These are phyloP conservation scores for Clarias laeviceps DNA, from an alignment of 2,797 vertebrate species.

Conservation along the genomic window DNA sequence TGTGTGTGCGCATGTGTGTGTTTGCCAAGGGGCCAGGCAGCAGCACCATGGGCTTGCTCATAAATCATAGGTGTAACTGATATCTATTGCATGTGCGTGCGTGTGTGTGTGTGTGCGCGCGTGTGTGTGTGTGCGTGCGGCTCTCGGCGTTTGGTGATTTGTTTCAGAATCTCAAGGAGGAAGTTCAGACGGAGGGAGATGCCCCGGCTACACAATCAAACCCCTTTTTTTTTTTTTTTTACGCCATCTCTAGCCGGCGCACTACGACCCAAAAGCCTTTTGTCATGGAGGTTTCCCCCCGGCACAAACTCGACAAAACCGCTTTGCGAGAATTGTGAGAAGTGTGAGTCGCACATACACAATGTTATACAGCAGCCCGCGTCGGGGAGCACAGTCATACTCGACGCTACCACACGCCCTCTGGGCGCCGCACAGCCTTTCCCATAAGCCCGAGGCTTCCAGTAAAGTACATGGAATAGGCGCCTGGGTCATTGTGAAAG, in stretches of 20 bases:
- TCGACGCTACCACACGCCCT: conserved; percentile 48
- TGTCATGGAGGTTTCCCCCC: background rate
- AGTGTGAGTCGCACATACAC: background rate
- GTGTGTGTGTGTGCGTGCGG: background rate
- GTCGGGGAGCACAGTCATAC: conserved; percentile 35
- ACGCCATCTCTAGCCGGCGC: background rate
- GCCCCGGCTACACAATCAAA: conserved; percentile 12
- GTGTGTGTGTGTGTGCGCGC: conserved; percentile 2
- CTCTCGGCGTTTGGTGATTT: background rate
- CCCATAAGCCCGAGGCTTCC: conserved; percentile 58
- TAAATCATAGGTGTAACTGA: conserved; percentile 18
- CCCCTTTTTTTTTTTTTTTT: background rate
- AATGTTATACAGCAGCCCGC: background rate
- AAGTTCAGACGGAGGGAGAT: conserved; percentile 17
- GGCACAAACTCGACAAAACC: conserved; percentile 5
- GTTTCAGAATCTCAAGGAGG: conserved; percentile 18
- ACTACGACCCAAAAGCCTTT: background rate
- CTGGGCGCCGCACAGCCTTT: conserved; percentile 43
- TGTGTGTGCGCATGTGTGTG: conserved; percentile 9
- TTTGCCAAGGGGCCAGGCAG: background rate
- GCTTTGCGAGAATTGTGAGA: background rate
- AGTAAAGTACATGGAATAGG: conserved; percentile 62
- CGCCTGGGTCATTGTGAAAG: conserved; percentile 62
- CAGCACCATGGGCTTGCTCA: background rate
- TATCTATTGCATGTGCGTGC: background rate